These are phyloP conservation scores for Suillia variegata DNA, from an alignment of 2,888 invertebrate genomes.

Conservation along the genomic window DNA sequence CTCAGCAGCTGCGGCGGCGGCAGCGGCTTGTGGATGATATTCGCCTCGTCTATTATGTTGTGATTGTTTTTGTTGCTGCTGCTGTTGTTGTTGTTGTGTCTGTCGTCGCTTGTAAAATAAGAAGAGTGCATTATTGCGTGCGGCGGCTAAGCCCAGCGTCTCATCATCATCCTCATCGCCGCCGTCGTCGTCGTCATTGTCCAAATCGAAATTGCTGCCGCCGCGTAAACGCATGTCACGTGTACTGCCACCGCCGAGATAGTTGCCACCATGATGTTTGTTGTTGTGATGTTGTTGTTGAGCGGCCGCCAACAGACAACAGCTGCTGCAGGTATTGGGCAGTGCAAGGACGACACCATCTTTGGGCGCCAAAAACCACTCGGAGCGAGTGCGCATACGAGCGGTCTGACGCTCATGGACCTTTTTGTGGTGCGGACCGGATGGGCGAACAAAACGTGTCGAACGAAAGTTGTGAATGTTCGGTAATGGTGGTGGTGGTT, in stretches of 20 bases:
- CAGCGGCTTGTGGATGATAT: slow-evolving; percentile 35
- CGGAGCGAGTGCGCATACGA: slow-evolving; percentile 94
- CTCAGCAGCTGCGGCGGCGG: slow-evolving; percentile 27
- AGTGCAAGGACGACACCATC: slow-evolving; percentile 50
- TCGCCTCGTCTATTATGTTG: slow-evolving; percentile 31
- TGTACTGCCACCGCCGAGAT: slow-evolving; percentile 52
- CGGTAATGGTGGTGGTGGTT: slow-evolving; percentile 7
- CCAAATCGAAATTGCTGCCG: slow-evolving; percentile 15
- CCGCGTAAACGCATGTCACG: slow-evolving; percentile 31
- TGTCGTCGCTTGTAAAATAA: slow-evolving; percentile 45
- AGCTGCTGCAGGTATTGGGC: slow-evolving; percentile 55
- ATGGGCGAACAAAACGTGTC: slow-evolving; percentile 16
- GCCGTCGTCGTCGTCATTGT: slow-evolving; percentile 27
- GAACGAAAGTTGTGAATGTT: slow-evolving; percentile 29
- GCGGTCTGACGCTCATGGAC: slow-evolving; percentile 96
- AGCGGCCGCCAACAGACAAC: slow-evolving; percentile 44
- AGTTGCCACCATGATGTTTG: slow-evolving; percentile 19
- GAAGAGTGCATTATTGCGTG: slow-evolving; percentile 41
- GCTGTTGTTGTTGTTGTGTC: slow-evolving; percentile 38
- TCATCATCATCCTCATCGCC: slow-evolving; percentile 4
- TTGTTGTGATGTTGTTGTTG: slow-evolving; percentile 23
- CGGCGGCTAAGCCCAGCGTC: no score
- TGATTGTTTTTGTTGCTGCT: slow-evolving; percentile 24
- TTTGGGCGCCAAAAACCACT: slow-evolving; percentile 82
- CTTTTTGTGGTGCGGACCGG: slow-evolving; percentile 60